These are phyloP conservation scores for Drosophila kohkoa DNA, from an alignment of 1,140 invertebrate species.

Conservation along the genomic window DNA sequence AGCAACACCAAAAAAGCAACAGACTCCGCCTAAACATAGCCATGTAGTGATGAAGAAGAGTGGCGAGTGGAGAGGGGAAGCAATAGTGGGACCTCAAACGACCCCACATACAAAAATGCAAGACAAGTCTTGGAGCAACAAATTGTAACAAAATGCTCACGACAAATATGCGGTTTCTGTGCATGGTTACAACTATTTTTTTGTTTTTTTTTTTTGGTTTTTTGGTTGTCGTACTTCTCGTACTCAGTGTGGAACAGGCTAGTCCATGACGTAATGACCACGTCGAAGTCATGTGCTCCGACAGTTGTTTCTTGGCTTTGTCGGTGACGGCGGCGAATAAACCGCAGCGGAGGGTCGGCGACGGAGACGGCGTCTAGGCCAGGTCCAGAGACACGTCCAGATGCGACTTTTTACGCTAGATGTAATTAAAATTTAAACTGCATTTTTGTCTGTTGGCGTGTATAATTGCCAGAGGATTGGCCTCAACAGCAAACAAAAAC, in stretches of 20 bases:
- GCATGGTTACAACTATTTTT: conserved; percentile 33
- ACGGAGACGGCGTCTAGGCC: conserved; percentile 34
- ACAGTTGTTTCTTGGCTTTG: conserved; percentile 42
- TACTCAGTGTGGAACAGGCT: not conserved
- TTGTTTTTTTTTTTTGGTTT: not conserved
- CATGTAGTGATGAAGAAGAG: not conserved
- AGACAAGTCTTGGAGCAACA: conserved; percentile 50
- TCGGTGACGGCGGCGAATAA: conserved; percentile 11
- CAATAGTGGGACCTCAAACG: conserved; percentile 15
- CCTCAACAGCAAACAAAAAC: conserved; percentile 3
- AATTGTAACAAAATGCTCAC: conserved; percentile 58
- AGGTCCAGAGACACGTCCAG: conserved; percentile 35
- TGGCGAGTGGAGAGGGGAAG: not conserved
- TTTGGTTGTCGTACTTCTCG: conserved; percentile 4
- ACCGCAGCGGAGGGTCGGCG: conserved; percentile 4
- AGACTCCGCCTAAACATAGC: conserved; percentile 29
- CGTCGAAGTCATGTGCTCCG: conserved; percentile 42
- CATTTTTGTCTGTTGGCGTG: conserved; percentile 29
- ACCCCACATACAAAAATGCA: conserved; percentile 29
- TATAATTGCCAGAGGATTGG: conserved; percentile 36
- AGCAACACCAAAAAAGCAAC: not conserved
- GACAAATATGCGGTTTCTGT: conserved; percentile 52
- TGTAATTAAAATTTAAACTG: conserved; percentile 49
- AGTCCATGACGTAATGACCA: conserved; percentile 41
- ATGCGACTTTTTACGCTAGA: conserved; percentile 25